These are phyloP conservation scores for Cichlasoma orientale DNA, from an alignment of 2,797 vertebrate species.

Conservation along the genomic window DNA sequence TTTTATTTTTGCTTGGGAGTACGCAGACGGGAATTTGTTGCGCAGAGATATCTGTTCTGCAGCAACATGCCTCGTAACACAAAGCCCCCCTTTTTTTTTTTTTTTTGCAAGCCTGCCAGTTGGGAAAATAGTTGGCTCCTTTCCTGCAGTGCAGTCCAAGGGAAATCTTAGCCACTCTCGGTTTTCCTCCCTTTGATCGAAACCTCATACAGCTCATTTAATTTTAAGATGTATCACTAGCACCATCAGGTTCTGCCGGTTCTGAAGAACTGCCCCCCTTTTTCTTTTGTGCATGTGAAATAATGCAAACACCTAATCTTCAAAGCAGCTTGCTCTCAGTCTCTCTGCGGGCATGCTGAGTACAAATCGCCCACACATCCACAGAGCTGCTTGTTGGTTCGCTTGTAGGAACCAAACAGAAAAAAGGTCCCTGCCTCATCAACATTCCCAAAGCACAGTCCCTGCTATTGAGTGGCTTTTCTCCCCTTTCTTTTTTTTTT, in stretches of 20 bases:
- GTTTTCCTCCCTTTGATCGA: conserved; percentile 60
- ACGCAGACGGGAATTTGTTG: conserved; percentile 52
- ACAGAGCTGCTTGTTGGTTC: conserved; percentile 64
- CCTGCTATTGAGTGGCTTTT: conserved; percentile 62
- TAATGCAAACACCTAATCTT: conserved; percentile 76
- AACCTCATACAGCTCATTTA: conserved; percentile 57
- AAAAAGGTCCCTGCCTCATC: conserved; percentile 75
- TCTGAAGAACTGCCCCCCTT: conserved; percentile 42
- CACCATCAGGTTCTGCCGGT: conserved; percentile 58
- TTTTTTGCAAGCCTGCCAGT: conserved; percentile 32
- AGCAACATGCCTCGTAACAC: conserved; percentile 61
- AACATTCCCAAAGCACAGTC: conserved; percentile 74
- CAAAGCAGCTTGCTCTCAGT: conserved; percentile 71
- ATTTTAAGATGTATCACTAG: conserved; percentile 65
- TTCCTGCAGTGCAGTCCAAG: conserved; percentile 52
- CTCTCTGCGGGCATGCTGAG: conserved; percentile 68
- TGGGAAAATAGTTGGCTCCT: conserved; percentile 54
- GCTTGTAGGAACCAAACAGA: conserved; percentile 59
- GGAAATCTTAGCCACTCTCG: conserved; percentile 51
- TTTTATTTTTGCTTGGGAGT: conserved; percentile 8
- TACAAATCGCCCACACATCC: conserved; percentile 76
- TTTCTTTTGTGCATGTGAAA: conserved; percentile 66
- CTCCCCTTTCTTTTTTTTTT: conserved; percentile 5
- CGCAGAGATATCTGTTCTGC: conserved; percentile 58
- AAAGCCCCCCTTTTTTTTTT: conserved; percentile 35